Evolutionary conservation across 2,888 invertebrate genomes (phyloP).

Genomic region (Heliconius aoede): DNA sequence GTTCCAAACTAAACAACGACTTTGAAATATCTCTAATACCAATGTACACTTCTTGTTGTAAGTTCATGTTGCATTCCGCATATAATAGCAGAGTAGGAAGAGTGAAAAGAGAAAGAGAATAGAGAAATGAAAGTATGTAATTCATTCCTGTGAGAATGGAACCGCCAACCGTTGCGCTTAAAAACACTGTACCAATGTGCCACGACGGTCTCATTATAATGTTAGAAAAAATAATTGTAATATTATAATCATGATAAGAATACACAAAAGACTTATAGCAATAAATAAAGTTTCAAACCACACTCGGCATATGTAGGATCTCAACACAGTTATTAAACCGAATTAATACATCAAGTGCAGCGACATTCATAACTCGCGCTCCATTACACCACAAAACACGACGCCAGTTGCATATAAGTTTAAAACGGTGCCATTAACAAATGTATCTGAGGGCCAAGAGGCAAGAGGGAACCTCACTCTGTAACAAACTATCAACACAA

Average conservation of each 20-base stretch:
- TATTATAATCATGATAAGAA: background rate
- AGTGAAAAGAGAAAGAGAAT: no score
- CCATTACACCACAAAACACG: slow-evolving; percentile 34
- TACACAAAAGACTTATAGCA: background rate
- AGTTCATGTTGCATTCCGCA: no score
- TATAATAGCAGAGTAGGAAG: no score
- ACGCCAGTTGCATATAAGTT: slow-evolving; percentile 42
- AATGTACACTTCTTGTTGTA: background rate
- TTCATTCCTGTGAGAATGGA: no score
- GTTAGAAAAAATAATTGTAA: background rate
- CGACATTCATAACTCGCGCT: slow-evolving; percentile 34
- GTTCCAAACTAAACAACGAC: background rate
- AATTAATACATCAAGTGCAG: slow-evolving; percentile 12
- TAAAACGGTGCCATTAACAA: slow-evolving; percentile 55
- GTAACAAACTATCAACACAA: slow-evolving; percentile 77
- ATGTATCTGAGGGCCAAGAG: slow-evolving; percentile 47
- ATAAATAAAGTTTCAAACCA: background rate
- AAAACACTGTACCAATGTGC: no score
- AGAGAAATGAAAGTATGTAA: no score
- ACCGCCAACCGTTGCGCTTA: no score
- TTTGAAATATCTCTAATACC: background rate
- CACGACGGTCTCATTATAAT: background rate
- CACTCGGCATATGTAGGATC: slow-evolving; percentile 11
- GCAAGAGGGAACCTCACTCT: slow-evolving; percentile 57
- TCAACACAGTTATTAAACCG: slow-evolving; percentile 13